Evolutionary conservation across 1,140 invertebrate species (phyloP), one percentile per base, ranked within the genome.

Genomic region (Agrilus planipennis): DNA sequence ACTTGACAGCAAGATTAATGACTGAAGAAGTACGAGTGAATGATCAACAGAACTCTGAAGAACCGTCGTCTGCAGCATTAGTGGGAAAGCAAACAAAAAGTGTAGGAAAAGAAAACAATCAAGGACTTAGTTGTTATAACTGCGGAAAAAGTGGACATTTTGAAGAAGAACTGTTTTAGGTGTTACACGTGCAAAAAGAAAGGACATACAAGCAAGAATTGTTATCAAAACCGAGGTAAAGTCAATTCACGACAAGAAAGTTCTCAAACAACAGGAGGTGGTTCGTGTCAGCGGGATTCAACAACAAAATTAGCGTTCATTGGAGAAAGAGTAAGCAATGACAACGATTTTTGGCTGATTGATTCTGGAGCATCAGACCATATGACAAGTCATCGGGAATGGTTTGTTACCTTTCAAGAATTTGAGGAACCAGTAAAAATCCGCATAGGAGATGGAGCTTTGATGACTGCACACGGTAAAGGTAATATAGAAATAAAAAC

Each of bases 341-440:
- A 25, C 6, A n/a, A 7, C n/a, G 23, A 25, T n/a, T 19, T 19
- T 15, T 47, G 28, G 32, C 23, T 35, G n/a, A 25, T 21, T 9
- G 31, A 39, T 34, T 45, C 41, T 44, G 45, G 45, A 41, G 18
- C 30, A 6, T 43, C 39, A 19, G 40, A 20, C 32, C 45, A 28
- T 16, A 40, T 20, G 11, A 14, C 14, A 11, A 36, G 28, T 42
- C 42, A 39, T 30, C 19, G 23, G 10, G 22, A 19, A 14, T 34
- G 5, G 10, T 39, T 39, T 12, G 23, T 22, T 25, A 34, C 2
- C 32, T 37, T 34, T 39, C 41, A 16, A 15, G 31, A 17, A n/a
- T 25, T 25, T 25, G n/a, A 25, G 23, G 6, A 25, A 25, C 23
- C 23, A 25, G 6, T 7, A 25, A 7, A 7, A 25, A n/a, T 25